Conservation (phyloP, 2,888 invertebrate species). For the Lasiommata megera region DNA sequence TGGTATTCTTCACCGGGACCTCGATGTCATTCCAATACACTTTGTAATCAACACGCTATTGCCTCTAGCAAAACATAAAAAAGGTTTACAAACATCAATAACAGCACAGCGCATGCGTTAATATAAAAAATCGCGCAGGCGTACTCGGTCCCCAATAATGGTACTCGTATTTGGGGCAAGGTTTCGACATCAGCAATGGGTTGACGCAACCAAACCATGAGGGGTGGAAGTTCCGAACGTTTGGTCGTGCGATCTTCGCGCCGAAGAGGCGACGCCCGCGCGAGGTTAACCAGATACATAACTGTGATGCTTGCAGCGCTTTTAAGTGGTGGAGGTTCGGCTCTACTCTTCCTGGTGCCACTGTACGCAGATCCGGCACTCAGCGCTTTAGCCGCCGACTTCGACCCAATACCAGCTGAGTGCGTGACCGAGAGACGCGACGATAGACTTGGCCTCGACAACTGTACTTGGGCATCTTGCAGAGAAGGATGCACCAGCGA, state of each 20-base stretch:
- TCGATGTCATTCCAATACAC: no score
- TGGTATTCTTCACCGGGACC: no score
- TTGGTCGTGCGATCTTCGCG: conserved; percentile 65
- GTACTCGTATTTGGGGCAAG: conserved; percentile 43
- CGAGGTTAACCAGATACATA: conserved; percentile 68
- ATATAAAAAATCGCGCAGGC: neutral
- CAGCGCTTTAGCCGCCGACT: conserved; percentile 86
- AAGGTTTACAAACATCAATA: neutral
- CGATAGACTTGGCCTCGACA: conserved; percentile 86
- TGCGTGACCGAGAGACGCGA: conserved; percentile 87
- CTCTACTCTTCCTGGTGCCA: conserved; percentile 73
- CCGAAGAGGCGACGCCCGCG: conserved; percentile 65
- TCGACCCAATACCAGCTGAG: conserved; percentile 86
- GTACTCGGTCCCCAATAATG: conserved; percentile 11
- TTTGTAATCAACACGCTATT: no score
- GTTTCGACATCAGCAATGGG: conserved; percentile 61
- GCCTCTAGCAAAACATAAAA: neutral
- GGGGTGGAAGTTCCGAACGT: conserved; percentile 74
- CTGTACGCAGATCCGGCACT: conserved; percentile 76
- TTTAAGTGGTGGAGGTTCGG: conserved; percentile 70
- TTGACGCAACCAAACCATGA: conserved; percentile 72
- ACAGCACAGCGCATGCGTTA: neutral
- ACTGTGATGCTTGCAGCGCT: conserved; percentile 69
- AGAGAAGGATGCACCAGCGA: conserved; percentile 91
- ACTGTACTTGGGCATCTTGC: conserved; percentile 91